Percentiles rank a stretch among this genome's conserved stretches.
phyloP scores from a whole-genome alignment of 2,888 invertebrate species.

The Entomobrya multifasciata region DNA sequence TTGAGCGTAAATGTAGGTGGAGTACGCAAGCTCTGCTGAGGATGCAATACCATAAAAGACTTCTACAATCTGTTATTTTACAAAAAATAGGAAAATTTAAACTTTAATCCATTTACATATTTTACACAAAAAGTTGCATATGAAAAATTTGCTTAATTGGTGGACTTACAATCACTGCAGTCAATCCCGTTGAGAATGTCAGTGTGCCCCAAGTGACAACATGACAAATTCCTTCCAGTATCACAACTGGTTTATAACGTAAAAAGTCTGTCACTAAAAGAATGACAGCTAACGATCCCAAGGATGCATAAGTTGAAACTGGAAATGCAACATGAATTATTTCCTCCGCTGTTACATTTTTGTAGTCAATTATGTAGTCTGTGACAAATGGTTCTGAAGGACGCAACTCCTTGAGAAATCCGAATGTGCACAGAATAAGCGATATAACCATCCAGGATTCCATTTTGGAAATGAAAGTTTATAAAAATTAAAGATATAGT shows the following conservation, averaged over 20 bases:
- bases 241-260: slow-evolving; percentile 92
- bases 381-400: slow-evolving; percentile 93
- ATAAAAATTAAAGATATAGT: too few relatives aligned
- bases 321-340: slow-evolving; percentile 82
- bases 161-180: slow-evolving; percentile 67
- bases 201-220: slow-evolving; percentile 88
- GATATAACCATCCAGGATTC: slow-evolving; percentile 86
- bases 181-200: slow-evolving; percentile 84
- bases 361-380: slow-evolving; percentile 89
- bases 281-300: slow-evolving; percentile 85
- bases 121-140: too few relatives aligned
- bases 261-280: slow-evolving; percentile 92
- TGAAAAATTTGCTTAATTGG: too few relatives aligned
- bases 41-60: slow-evolving; percentile 91
- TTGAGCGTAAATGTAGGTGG: slow-evolving; percentile 96
- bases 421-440: slow-evolving; percentile 88
- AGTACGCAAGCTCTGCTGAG: slow-evolving; percentile 95
- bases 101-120: too few relatives aligned
- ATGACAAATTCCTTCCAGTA: slow-evolving; percentile 89
- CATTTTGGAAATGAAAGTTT: slow-evolving; percentile 40
- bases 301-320: slow-evolving; percentile 82
- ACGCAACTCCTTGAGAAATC: slow-evolving; percentile 91
- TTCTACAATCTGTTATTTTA: slow-evolving; percentile 83
- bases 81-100: slow-evolving; percentile 1
- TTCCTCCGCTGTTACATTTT: slow-evolving; percentile 88